phyloP scores from a whole-genome alignment of 37 sponge, comb jelly and placozoan species.

The Hormiphora californensis region DNA sequence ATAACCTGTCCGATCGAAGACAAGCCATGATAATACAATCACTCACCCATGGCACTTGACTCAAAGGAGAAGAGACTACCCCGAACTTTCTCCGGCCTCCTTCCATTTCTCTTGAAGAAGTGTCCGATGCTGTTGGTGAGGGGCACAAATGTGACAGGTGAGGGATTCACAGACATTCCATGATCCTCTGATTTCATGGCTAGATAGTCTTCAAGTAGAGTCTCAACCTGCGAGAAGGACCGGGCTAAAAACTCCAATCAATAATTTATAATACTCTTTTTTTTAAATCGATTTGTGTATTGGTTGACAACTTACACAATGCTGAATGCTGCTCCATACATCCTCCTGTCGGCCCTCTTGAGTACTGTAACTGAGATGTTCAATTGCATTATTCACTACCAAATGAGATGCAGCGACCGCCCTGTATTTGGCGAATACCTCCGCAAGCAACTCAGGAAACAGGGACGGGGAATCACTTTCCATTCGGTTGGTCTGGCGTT shows the following conservation, averaged over 20 bases:
- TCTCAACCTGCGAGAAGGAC: conserved; percentile 55
- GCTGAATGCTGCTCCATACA: conserved; percentile 51
- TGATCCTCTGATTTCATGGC: conserved; percentile 42
- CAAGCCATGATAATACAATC: no score
- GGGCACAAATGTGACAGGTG: background rate
- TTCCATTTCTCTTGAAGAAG: conserved; percentile 29
- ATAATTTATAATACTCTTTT: no score
- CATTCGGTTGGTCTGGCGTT: conserved; percentile 25
- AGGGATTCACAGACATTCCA: background rate
- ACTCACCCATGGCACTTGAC: conserved; percentile 47
- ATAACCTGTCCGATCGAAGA: no score
- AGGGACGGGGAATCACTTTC: conserved; percentile 63
- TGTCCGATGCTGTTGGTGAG: background rate
- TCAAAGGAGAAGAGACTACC: conserved; percentile 45
- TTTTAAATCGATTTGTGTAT: no score
- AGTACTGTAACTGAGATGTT: background rate
- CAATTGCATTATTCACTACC: conserved; percentile 54
- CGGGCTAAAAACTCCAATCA: no score
- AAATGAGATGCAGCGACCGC: conserved; percentile 78
- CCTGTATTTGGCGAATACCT: conserved; percentile 72
- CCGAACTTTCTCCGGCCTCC: conserved; percentile 7
- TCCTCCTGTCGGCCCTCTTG: background rate
- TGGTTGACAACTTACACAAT: conserved; percentile 48
- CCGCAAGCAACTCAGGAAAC: conserved; percentile 67
- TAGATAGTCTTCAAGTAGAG: conserved; percentile 32